A percentile compares a stretch with the other conserved stretches of the same genome.
Evolutionary conservation across 2,797 vertebrate species (phyloP).

Genomic region (Prionace glauca): DNA sequence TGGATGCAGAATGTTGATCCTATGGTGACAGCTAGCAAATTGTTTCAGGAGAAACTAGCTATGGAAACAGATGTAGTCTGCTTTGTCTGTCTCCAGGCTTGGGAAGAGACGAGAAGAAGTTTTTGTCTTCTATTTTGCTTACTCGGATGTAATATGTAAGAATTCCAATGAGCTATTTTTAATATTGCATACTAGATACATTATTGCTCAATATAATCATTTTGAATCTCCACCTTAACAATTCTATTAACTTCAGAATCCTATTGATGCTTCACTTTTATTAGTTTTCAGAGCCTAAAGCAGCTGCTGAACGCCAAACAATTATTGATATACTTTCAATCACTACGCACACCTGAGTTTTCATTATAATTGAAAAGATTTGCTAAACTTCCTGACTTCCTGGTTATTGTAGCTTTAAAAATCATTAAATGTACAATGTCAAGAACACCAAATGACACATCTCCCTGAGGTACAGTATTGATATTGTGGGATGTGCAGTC

Average conservation of each 20-base stretch:
- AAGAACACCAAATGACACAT: not conserved
- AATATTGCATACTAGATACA: not conserved
- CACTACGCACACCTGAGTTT: not conserved
- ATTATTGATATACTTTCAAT: not conserved
- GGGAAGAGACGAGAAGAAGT: no score
- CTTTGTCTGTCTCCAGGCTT: no score
- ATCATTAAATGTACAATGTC: not conserved
- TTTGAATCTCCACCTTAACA: not conserved
- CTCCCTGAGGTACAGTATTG: not conserved
- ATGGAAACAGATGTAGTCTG: no score
- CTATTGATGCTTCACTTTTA: not conserved
- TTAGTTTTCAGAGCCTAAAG: not conserved
- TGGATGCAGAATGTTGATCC: no score
- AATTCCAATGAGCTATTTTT: not conserved
- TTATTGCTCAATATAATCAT: not conserved
- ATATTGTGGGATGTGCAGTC: constrained; percentile 2
- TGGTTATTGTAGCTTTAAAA: not conserved
- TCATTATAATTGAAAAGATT: not conserved
- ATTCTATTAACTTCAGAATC: not conserved
- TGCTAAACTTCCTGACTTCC: not conserved
- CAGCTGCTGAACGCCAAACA: not conserved
- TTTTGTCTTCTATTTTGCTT: no score
- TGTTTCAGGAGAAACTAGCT: no score
- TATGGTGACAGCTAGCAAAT: no score
- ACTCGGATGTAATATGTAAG: not conserved